A percentile compares a stretch with the other conserved stretches of the same genome.
Evolutionary conservation across 2,797 vertebrate genomes (phyloP).

Genomic region (Odontamblyopus rebecca): DNA sequence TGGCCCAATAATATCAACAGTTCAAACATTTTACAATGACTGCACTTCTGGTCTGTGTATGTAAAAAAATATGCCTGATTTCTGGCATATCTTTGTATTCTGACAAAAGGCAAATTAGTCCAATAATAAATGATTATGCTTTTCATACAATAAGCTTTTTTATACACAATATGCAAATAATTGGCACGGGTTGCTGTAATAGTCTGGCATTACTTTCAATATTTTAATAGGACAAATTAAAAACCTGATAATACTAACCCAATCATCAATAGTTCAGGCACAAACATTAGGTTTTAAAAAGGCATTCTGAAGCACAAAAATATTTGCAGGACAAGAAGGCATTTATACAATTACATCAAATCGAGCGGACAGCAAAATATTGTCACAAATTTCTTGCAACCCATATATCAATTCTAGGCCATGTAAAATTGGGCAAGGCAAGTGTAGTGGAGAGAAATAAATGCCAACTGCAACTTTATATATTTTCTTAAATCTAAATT

Average conservation of each 20-base stretch:
- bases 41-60: not conserved
- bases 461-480: not conserved
- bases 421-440: not conserved
- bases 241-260: not conserved
- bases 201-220: not conserved
- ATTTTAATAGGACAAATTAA: not conserved
- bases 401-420: not conserved
- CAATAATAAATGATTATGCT: not conserved
- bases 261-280: not conserved
- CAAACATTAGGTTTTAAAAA: not conserved
- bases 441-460: constrained; percentile 1
- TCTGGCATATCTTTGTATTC: not conserved
- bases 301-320: not conserved
- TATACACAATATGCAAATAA: not conserved
- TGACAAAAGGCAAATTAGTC: not conserved
- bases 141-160: not conserved
- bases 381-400: not conserved
- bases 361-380: not conserved
- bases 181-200: not conserved
- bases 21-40: not conserved
- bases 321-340: not conserved
- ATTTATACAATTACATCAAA: not conserved
- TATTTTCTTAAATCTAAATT: not conserved
- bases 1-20: not conserved
- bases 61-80: not conserved